Evolutionary conservation across 2,888 invertebrate species (phyloP).

Genomic region (Tridacna gigas): DNA sequence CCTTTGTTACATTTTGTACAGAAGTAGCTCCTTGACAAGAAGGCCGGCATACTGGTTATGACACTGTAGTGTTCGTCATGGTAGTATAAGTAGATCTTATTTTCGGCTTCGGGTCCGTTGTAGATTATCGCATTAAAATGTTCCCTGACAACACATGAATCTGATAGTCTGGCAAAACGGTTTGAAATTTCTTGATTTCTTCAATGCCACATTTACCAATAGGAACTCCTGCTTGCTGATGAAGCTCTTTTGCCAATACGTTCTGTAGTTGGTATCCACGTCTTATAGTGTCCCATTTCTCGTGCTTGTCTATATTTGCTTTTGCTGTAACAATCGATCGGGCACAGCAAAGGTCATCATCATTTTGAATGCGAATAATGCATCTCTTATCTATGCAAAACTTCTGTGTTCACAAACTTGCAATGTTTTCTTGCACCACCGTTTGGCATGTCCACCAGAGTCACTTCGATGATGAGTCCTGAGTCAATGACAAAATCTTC

Average conservation of each 20-base stretch:
- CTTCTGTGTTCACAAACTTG: too few species aligned
- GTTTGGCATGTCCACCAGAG: too few species aligned
- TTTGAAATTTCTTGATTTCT: conserved; percentile 23
- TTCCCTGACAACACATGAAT: not conserved
- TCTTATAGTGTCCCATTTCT: not conserved
- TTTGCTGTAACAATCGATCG: too few species aligned
- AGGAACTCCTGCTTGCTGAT: conserved; percentile 16
- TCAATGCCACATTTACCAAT: conserved; percentile 14
- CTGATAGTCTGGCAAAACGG: conserved; percentile 1
- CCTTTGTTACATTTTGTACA: conserved; percentile 44
- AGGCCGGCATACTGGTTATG: conserved; percentile 10
- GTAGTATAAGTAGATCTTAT: too few species aligned
- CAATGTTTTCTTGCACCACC: too few species aligned
- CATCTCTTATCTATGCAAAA: not conserved
- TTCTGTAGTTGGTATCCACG: too few species aligned
- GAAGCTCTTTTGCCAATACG: conserved; percentile 22
- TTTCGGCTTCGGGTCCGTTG: not conserved
- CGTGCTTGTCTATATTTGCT: not conserved
- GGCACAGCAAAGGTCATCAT: not conserved
- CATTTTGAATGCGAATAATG: not conserved
- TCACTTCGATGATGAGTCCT: too few species aligned
- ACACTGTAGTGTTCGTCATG: too few species aligned
- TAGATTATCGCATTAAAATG: not conserved
- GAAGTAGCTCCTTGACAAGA: conserved; percentile 20
- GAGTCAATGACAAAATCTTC: too few species aligned